Base-by-base conservation (phyloP, 2,113 vertebrate genomes). In the Regulus satrapa region DNA sequence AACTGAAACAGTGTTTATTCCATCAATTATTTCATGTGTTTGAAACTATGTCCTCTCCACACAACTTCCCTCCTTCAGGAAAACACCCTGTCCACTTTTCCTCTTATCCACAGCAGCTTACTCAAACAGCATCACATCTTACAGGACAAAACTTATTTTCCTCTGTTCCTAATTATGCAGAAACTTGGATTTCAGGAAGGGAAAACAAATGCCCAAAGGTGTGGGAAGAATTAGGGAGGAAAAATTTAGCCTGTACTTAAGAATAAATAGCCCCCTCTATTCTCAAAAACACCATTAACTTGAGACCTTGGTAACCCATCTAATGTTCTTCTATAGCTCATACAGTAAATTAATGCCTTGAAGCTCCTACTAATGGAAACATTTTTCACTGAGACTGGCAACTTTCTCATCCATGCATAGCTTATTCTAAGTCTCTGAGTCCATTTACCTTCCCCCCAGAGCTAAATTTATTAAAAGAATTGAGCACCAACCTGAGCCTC, bases 401-500 rank as follows among this genome's bases (percentile, higher is more conserved):
- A 97, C 85, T 94, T 97, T 94, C 92, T 97, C 97, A 97, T 87
- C 79, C 95, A 96, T 95, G 95, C 94, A 96, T 83, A 97, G 90
- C 96, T 96, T 94, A 97, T 94, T 94, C 75, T 43, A 96, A 94
- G 77, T 45, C 89, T 90, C 93, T 8, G 63, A 92, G 73, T 92
- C 96, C 69, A 97, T 91, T 89, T 88, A 51, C 91, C 82, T 96
- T 76, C n/a, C 85, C 87, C 61, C 84, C 58, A 93, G 48, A 97
- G 96, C 59, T 84, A 92, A 62, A 97, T 95, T 95, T 97, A 97
- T 90, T 92, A 89, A 59, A 58, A 88, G 72, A 97, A 96, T 51
- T 94, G 89, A 68, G 5, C 24, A 98, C 99, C 86, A 97, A 99
- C 99, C 99, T 89, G 99, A 98, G 82, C 99, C 99, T 79, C 96